Base-by-base conservation (phyloP, 2,113 vertebrate species). In the Oreochromis tanganicae region DNA sequence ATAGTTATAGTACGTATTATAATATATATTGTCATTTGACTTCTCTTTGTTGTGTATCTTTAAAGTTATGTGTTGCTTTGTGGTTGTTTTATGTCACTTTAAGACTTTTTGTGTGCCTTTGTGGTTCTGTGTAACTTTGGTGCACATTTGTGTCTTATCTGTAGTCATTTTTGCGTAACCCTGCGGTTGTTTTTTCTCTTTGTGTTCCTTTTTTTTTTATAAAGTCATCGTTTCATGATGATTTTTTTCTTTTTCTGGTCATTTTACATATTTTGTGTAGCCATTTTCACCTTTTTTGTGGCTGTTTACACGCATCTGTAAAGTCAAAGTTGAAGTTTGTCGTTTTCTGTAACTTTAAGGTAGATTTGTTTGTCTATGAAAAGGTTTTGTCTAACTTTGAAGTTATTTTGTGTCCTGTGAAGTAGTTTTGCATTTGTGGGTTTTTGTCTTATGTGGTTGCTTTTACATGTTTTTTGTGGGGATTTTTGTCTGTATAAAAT, bases 1-100 rank as follows among this genome's bases (percentile, higher is more conserved):
- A 57, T 6, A 41, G 5, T 36, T 19, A 34, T 54, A 5, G n/a
- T 52, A 24, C 0, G 9, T 82, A 0, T 12, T 36, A 27, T 27
- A 27, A 27, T 57, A 7, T 79, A 13, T 7, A 27, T 16, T 16
- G 38, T 41, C 14, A 4, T 24, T 61, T 85, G 38, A 16, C 5
- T 5, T 13, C 4, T 36, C 7, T 41, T 21, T 68, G 17, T 68
- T n/a, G 2, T 29, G n/a, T 61, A 3, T 29, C 9, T 11, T 43
- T 38, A 57, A 57, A 19, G 16, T 29, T 46, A 3, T 61, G 9
- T 19, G 63, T n/a, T 17, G 19, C 13, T 57, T 81, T 73, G 27
- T 71, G 50, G 2, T 56, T n/a, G 17, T 29, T 57, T 14, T 50
- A 2, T 50, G 48, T 68, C 7, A 24, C 9, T 56, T 34, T 57